A percentile compares a stretch with the other conserved stretches of the same genome.
These are phyloP conservation scores for Anguilla megastoma DNA, from an alignment of 2,797 vertebrate species.

Conservation along the genomic window DNA sequence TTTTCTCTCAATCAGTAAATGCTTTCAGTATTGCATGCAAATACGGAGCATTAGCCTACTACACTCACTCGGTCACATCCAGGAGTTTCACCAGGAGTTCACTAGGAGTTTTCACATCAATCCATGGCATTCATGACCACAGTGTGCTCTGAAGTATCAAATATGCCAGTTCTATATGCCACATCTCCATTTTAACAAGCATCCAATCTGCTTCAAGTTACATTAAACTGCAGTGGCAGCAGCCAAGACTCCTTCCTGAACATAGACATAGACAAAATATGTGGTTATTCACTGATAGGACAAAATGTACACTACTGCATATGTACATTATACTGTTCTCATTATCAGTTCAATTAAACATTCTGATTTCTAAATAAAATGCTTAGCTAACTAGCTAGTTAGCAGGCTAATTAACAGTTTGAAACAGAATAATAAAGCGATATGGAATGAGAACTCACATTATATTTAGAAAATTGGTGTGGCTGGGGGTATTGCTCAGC, in stretches of 20 bases:
- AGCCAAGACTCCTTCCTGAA: neutral
- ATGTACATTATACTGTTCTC: neutral
- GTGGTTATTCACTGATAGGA: neutral
- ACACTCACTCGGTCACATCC: neutral
- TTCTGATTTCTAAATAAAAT: too few species aligned
- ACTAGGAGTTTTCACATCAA: too few species aligned
- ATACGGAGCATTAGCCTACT: neutral
- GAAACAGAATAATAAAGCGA: too few species aligned
- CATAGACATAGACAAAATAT: neutral
- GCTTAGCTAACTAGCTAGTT: too few species aligned
- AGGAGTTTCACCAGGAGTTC: neutral
- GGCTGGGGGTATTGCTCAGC: too few species aligned
- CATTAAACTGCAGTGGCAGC: neutral
- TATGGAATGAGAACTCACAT: too few species aligned
- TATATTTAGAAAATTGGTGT: too few species aligned
- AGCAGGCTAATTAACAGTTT: too few species aligned
- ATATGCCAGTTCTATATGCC: neutral
- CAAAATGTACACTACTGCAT: neutral
- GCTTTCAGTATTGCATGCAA: neutral
- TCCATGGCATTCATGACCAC: neutral
- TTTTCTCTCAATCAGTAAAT: neutral
- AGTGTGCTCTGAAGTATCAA: neutral
- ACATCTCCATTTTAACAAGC: neutral
- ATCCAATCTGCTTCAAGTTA: neutral
- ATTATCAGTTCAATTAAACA: too few species aligned